Evolutionary conservation across 2,797 vertebrate species (phyloP).

Genomic region (Acanthurus leucopareius): DNA sequence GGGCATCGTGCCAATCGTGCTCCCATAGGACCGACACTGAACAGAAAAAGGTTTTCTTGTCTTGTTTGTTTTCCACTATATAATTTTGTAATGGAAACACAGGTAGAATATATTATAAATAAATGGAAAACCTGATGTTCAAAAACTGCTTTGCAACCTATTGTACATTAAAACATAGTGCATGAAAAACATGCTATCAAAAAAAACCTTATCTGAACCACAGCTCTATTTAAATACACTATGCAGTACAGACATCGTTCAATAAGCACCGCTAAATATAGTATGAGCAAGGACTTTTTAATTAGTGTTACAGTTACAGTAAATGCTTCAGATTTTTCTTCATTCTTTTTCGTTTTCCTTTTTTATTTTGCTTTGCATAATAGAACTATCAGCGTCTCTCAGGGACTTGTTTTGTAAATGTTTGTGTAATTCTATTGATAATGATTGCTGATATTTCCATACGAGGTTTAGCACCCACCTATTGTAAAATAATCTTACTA

Average conservation of each 20-base stretch:
- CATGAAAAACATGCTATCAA: not conserved
- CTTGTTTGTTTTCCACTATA: conserved; percentile 25
- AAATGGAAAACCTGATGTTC: conserved; percentile 6
- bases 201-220: too few relatives aligned
- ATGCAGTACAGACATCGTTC: too few relatives aligned
- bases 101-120: conserved; percentile 1
- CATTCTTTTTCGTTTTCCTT: too few relatives aligned
- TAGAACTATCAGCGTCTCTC: not conserved
- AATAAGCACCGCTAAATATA: too few relatives aligned
- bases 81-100: conserved; percentile 17
- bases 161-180: not conserved
- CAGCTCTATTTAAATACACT: too few relatives aligned
- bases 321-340: too few relatives aligned
- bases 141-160: not conserved
- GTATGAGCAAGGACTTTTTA: not conserved
- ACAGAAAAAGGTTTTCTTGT: conserved; percentile 19
- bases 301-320: not conserved
- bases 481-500: conserved; percentile 1
- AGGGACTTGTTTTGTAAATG: conserved; percentile 3
- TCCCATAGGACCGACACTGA: conserved; percentile 10
- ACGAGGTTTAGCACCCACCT: not conserved
- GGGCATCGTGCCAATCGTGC: conserved; percentile 16
- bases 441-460: conserved; percentile 19
- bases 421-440: conserved; percentile 17
- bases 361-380: not conserved